Percentiles rank a stretch among this genome's conserved stretches.
These are phyloP conservation scores for Ectropis grisescens DNA, from an alignment of 1,140 invertebrate species.

Conservation along the genomic window DNA sequence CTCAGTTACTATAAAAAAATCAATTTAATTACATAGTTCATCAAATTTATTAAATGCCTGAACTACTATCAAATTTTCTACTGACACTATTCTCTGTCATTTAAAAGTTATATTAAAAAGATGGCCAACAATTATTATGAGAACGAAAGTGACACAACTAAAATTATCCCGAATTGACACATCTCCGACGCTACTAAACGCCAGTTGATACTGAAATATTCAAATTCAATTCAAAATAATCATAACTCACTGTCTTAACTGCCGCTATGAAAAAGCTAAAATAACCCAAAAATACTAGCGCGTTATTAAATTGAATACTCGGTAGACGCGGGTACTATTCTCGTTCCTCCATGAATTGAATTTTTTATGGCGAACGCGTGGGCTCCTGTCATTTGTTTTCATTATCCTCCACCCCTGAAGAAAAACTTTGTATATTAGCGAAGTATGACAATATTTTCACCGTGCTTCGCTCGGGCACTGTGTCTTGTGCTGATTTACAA, in stretches of 20 bases:
- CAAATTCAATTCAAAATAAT: slow-evolving; percentile 19
- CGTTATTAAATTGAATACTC: slow-evolving; percentile 26
- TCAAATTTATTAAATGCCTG: too few species aligned
- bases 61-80: too few species aligned
- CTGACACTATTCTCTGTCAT: too few species aligned
- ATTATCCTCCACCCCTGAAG: slow-evolving; percentile 37
- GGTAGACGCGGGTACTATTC: slow-evolving; percentile 24
- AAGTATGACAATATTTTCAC: slow-evolving; percentile 11
- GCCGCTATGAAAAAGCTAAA: too few species aligned
- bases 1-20: too few species aligned
- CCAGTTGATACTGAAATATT: slow-evolving; percentile 13
- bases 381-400: slow-evolving; percentile 53
- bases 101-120: too few species aligned
- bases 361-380: slow-evolving; percentile 48
- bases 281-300: slow-evolving; percentile 17
- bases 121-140: too few species aligned
- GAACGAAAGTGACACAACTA: too few species aligned
- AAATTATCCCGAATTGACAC: too few species aligned
- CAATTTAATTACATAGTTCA: too few species aligned
- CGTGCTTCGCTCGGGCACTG: neutral
- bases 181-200: too few species aligned
- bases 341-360: slow-evolving; percentile 36
- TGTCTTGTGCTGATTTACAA: slow-evolving; percentile 6
- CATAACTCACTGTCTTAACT: slow-evolving; percentile 24
- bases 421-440: slow-evolving; percentile 16